phyloP scores from a whole-genome alignment of 1,140 invertebrate genomes.

The Penaeus vannamei region DNA sequence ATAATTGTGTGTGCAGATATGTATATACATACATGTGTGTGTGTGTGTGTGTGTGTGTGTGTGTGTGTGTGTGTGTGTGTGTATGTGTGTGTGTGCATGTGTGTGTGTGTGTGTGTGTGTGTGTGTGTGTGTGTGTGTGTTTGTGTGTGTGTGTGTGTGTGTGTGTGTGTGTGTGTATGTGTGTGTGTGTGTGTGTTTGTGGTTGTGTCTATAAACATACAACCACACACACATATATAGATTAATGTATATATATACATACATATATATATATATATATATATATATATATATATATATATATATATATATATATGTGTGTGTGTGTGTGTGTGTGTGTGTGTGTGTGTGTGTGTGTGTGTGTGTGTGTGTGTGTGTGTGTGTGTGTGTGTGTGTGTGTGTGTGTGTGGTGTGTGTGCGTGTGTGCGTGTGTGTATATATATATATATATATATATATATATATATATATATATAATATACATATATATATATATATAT shows the following conservation, averaged over 20 bases:
- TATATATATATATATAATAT: too few relatives aligned
- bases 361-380: neutral
- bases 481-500: too few relatives aligned
- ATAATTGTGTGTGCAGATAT: neutral
- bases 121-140: conserved; percentile 1
- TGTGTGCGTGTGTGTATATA: neutral
- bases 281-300: neutral
- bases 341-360: neutral
- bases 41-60: neutral
- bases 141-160: too few relatives aligned
- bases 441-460: too few relatives aligned
- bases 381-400: neutral
- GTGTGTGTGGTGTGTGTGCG: too few relatives aligned
- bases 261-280: neutral
- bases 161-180: conserved; percentile 1
- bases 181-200: conserved; percentile 6
- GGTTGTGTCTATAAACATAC: neutral
- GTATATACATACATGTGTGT: neutral
- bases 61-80: neutral
- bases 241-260: neutral
- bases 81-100: neutral
- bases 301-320: neutral
- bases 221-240: neutral
- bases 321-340: neutral
- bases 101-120: neutral